These are phyloP conservation scores for Apodemus sylvaticus DNA, from an alignment of 2,113 vertebrate genomes.

Conservation along the genomic window DNA sequence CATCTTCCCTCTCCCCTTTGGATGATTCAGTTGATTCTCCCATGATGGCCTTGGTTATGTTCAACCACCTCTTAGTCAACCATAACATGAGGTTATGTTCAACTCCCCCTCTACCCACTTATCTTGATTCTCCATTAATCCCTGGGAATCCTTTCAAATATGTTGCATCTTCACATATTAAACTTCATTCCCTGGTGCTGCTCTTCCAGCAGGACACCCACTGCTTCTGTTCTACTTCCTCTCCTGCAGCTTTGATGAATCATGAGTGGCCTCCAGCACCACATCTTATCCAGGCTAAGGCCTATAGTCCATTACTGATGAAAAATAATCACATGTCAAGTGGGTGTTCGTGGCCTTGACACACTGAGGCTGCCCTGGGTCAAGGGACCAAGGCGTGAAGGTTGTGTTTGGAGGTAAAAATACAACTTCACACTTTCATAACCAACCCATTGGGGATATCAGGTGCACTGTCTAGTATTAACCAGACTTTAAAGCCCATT, in stretches of 20 bases:
- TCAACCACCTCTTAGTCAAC: neutral
- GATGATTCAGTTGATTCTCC: neutral
- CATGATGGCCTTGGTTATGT: neutral
- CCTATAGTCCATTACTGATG: neutral
- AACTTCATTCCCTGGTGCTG: neutral
- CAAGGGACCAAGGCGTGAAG: neutral
- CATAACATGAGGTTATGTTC: neutral
- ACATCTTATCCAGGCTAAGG: neutral
- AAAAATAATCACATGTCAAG: neutral
- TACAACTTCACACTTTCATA: neutral
- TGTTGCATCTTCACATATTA: too few relatives aligned
- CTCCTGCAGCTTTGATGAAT: neutral
- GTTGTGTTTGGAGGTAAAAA: neutral
- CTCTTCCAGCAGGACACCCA: neutral
- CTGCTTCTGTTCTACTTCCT: neutral
- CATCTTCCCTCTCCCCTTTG: neutral
- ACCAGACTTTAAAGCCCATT: neutral
- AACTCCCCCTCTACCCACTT: neutral
- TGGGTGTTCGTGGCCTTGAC: neutral
- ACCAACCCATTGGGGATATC: neutral
- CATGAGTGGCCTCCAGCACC: neutral
- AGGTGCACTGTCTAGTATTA: neutral
- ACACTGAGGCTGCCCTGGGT: neutral
- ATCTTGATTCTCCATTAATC: neutral
- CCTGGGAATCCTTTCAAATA: neutral